Evolutionary conservation across 2,888 invertebrate genomes (phyloP).

Genomic region (Habroteleia sp.): DNA sequence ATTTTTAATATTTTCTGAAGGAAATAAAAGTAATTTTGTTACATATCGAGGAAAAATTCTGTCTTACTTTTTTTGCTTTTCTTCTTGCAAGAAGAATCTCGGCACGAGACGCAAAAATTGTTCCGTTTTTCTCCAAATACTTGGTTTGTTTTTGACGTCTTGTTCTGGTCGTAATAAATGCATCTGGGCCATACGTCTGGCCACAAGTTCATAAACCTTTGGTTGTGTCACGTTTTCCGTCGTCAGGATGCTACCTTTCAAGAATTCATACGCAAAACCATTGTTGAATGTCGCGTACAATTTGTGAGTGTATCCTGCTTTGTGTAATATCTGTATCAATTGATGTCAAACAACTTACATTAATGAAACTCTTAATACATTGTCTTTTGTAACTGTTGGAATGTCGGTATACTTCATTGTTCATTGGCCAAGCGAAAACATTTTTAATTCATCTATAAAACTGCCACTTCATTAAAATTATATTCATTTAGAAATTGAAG

Average conservation of each 20-base stretch:
- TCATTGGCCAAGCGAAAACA: no score
- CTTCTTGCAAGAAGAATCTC: slow-evolving; percentile 85
- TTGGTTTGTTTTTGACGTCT: slow-evolving; percentile 83
- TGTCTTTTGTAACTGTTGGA: no score
- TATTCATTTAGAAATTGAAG: no score
- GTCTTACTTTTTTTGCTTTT: slow-evolving; percentile 86
- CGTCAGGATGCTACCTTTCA: slow-evolving; percentile 90
- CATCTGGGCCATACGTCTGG: slow-evolving; percentile 91
- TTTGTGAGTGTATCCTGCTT: slow-evolving; percentile 90
- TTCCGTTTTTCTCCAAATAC: slow-evolving; percentile 89
- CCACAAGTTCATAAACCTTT: slow-evolving; percentile 88
- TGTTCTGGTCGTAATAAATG: slow-evolving; percentile 84
- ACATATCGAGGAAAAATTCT: no score
- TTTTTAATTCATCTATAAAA: no score
- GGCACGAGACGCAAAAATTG: slow-evolving; percentile 89
- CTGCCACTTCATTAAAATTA: no score
- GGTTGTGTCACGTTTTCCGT: slow-evolving; percentile 85
- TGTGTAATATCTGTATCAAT: slow-evolving; percentile 83
- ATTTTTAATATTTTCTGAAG: no score
- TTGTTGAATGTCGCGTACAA: slow-evolving; percentile 96
- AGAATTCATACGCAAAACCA: slow-evolving; percentile 94
- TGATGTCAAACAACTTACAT: slow-evolving; percentile 20
- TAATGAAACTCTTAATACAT: no score
- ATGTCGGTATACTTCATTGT: no score
- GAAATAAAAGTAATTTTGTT: no score